Evolutionary conservation across 2,113 vertebrate species (phyloP).

Genomic region (Microtus ochrogaster): DNA sequence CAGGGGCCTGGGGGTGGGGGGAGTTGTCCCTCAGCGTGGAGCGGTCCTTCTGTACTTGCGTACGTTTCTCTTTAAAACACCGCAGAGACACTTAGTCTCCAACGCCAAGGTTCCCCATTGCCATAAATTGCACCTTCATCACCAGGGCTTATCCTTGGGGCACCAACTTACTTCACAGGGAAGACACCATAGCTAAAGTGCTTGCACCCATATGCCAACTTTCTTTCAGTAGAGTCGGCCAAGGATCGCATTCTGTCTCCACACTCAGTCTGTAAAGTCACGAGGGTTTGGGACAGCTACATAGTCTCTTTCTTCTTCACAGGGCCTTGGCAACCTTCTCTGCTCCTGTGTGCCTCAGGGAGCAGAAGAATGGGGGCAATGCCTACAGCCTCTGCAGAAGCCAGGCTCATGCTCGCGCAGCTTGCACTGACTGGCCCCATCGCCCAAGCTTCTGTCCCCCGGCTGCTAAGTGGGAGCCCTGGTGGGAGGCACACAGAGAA

Average conservation of each 20-base stretch:
- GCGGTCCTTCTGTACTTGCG: neutral
- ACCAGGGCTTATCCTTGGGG: neutral
- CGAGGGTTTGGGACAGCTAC: neutral
- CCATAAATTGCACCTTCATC: neutral
- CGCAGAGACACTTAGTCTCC: neutral
- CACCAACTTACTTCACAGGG: neutral
- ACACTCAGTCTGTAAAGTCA: neutral
- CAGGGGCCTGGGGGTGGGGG: neutral
- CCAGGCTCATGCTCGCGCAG: accelerated
- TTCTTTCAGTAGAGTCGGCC: neutral
- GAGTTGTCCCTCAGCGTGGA: neutral
- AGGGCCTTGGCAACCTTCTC: neutral
- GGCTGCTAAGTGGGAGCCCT: neutral
- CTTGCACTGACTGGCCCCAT: neutral
- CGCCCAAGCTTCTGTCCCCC: neutral
- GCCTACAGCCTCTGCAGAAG: neutral
- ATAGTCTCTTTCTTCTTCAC: neutral
- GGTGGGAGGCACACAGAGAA: neutral
- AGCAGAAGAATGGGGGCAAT: too few species aligned
- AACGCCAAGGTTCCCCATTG: neutral
- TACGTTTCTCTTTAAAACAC: neutral
- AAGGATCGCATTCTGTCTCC: neutral
- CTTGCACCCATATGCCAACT: neutral
- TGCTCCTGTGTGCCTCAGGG: neutral
- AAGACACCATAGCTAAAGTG: neutral